phyloP scores from a whole-genome alignment of 2,797 vertebrate species.

The Furcifer pardalis region DNA sequence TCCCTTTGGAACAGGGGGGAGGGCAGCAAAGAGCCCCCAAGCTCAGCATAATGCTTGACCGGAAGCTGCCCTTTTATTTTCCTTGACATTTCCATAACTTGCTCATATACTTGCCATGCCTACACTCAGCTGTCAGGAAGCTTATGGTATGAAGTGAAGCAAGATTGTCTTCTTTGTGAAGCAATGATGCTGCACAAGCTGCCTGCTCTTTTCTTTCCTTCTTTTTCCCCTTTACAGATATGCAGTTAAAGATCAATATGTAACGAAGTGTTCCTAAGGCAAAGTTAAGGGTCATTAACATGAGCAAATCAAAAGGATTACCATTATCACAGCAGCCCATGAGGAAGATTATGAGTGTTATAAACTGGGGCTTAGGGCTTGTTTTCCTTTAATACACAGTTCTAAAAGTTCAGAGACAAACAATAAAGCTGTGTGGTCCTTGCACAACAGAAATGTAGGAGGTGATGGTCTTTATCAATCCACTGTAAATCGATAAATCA shows the following conservation, averaged over 20 bases:
- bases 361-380: neutral
- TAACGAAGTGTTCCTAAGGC: constrained; percentile 10
- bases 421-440: too few relatives aligned
- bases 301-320: constrained; percentile 20
- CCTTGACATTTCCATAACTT: neutral
- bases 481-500: too few relatives aligned
- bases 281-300: constrained; percentile 33
- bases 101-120: neutral
- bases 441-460: too few relatives aligned
- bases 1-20: too few relatives aligned
- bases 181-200: neutral
- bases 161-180: constrained; percentile 17
- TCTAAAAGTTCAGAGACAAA: too few relatives aligned
- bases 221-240: neutral
- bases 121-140: neutral
- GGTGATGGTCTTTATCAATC: too few relatives aligned
- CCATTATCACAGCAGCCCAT: neutral
- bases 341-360: constrained; percentile 13
- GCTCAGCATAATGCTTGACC: too few relatives aligned
- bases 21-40: too few relatives aligned
- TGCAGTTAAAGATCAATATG: constrained; percentile 17
- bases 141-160: constrained; percentile 8
- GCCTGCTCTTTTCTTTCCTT: neutral
- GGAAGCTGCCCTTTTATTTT: too few relatives aligned
- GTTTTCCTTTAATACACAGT: constrained; percentile 15